phyloP scores from a whole-genome alignment of 2,888 invertebrate genomes.

The Lasioglossum oenotherae region DNA sequence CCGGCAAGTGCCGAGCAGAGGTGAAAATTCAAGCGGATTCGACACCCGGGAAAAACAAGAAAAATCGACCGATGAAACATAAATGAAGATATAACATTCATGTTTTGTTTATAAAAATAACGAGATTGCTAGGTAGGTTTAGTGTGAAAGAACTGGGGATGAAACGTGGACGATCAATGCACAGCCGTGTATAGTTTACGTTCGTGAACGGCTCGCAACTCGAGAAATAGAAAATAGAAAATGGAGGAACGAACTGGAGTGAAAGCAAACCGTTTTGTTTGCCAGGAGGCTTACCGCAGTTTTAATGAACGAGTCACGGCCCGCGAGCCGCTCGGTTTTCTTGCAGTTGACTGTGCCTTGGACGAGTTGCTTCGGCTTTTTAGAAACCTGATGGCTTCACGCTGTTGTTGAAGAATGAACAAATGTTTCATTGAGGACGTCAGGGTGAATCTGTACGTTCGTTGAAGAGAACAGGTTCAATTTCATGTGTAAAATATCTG shows the following conservation, averaged over 20 bases:
- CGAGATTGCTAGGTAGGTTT: too few species aligned
- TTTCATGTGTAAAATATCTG: too few species aligned
- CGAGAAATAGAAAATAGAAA: slow-evolving; percentile 65
- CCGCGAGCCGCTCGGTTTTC: not conserved
- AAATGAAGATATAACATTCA: too few species aligned
- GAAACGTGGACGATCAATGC: not conserved
- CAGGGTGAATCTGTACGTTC: too few species aligned
- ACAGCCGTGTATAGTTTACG: slow-evolving; percentile 33
- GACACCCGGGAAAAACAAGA: not conserved
- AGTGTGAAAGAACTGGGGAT: not conserved
- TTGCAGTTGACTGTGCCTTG: not conserved
- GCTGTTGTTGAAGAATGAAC: not conserved
- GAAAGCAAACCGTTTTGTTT: slow-evolving; percentile 57
- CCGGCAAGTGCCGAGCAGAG: slow-evolving; percentile 40
- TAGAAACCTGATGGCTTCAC: not conserved
- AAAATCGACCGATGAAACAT: too few species aligned
- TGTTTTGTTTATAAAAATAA: too few species aligned
- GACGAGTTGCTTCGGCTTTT: not conserved
- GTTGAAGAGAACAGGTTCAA: too few species aligned
- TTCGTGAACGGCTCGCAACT: slow-evolving; percentile 46
- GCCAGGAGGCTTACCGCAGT: slow-evolving; percentile 23
- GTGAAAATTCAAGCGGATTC: slow-evolving; percentile 37
- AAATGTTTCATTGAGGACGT: too few species aligned
- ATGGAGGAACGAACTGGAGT: slow-evolving; percentile 52
- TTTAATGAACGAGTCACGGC: slow-evolving; percentile 26